Conservation (phyloP, 1,140 invertebrate species). For the Eumaeus atala region DNA sequence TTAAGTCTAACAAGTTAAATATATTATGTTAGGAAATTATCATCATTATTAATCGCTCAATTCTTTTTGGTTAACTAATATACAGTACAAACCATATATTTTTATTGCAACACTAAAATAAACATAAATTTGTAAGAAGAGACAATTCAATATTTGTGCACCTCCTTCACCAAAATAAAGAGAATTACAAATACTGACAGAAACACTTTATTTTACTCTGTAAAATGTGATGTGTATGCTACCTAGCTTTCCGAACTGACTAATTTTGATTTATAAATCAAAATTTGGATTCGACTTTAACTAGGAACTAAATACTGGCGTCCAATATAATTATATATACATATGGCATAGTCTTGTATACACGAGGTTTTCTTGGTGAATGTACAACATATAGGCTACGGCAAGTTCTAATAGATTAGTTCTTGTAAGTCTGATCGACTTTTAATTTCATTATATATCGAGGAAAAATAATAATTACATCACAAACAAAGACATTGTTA, state of each 20-base stretch:
- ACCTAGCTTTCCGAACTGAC: too few relatives aligned
- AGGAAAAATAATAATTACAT: too few relatives aligned
- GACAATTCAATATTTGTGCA: conserved; percentile 1
- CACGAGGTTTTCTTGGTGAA: neutral
- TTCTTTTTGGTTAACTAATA: neutral
- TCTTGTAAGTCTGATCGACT: too few relatives aligned
- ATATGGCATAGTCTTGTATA: conserved; percentile 32
- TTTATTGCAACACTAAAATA: neutral
- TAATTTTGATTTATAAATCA: too few relatives aligned
- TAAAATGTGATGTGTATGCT: neutral
- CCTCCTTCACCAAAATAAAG: neutral
- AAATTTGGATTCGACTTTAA: neutral
- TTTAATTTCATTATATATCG: too few relatives aligned
- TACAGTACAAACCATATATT: neutral
- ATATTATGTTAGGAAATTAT: too few relatives aligned
- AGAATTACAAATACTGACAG: too few relatives aligned
- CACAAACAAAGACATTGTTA: too few relatives aligned
- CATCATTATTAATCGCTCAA: neutral
- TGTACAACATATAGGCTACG: neutral
- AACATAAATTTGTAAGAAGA: too few relatives aligned
- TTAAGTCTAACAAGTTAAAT: too few relatives aligned
- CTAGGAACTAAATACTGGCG: conserved; percentile 11
- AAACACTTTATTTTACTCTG: too few relatives aligned
- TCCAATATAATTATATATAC: conserved; percentile 38
- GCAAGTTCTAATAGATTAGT: too few relatives aligned